Evolutionary conservation across 1,140 invertebrate genomes (phyloP), one percentile per base, ranked within the genome.

Genomic region (Polyergus mexicanus): DNA sequence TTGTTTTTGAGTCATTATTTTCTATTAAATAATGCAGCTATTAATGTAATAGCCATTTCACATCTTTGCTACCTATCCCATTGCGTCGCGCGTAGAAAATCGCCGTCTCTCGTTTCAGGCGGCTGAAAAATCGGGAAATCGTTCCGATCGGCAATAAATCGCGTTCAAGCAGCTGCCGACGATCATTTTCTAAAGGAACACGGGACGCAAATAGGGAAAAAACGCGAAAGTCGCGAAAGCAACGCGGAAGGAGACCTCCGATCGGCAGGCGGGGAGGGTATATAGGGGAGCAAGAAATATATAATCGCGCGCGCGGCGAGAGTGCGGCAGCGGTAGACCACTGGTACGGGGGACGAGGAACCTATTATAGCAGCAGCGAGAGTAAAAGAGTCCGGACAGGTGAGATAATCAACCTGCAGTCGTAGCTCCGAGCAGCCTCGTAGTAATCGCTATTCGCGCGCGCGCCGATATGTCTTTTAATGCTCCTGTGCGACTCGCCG

Each of bases 331-430:
- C 83, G 91, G 91, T 90, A 92, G 88, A 90, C 90, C 92, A 91
- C 87, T 91, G 88, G 88, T 87, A 90, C 88, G 88, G 86, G 78
- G 85, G 92, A 92, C 88, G 91, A 88, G 74, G 92, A 93, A 92
- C 91, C 91, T 94, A 94, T 92, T 94, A 93, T 90, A 94, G 92
- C 92, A 89, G 88, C 88, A 92, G 92, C 92, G 91, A 92, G 93
- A 93, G 94, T 94, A 94, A 94, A 93, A 93, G 93, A 94, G 93
- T 94, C 92, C 75, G 91, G 93, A 93, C 92, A 94, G 93, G 91
- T 93, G 93, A 93, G 94, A 94, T 94, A 94, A 94, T 94, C 93
- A 94, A 94, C 91, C 92, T 91, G 91, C 92, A 85, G 90, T 85
- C 86, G 83, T 89, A 86, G 88, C 88, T 88, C 66, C 85, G 88